These are phyloP conservation scores for Cactoblastis cactorum DNA, from an alignment of 2,888 invertebrate genomes.

Conservation along the genomic window DNA sequence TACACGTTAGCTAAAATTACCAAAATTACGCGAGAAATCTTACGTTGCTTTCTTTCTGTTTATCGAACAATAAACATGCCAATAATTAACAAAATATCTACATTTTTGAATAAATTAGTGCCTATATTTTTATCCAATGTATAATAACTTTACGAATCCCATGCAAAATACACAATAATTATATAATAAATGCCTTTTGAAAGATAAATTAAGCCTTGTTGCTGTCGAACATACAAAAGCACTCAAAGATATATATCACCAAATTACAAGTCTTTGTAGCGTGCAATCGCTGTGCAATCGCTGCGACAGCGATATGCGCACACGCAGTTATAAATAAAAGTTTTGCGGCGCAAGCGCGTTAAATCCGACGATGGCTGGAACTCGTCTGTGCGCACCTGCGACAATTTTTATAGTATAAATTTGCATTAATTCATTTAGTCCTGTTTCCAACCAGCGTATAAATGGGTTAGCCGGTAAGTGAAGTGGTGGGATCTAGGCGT, in stretches of 20 bases:
- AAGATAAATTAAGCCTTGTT: conserved; percentile 9
- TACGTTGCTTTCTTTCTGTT: no score
- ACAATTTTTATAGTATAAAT: conserved; percentile 80
- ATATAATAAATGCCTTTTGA: neutral
- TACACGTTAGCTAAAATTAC: no score
- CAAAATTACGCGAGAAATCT: no score
- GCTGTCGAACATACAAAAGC: conserved; percentile 12
- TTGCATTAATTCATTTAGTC: conserved; percentile 79
- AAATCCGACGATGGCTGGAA: conserved; percentile 71
- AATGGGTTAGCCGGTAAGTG: conserved; percentile 79
- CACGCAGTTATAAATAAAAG: conserved; percentile 69
- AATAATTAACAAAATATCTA: no score
- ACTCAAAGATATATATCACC: conserved; percentile 27
- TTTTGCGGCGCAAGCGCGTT: conserved; percentile 69
- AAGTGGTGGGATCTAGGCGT: conserved; percentile 67
- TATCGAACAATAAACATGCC: no score
- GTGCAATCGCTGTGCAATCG: conserved; percentile 55
- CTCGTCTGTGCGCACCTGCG: conserved; percentile 75
- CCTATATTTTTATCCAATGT: no score
- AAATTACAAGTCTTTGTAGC: conserved; percentile 37
- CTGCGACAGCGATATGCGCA: conserved; percentile 27
- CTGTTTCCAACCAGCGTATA: conserved; percentile 72
- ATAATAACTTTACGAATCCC: no score
- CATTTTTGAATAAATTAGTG: no score
- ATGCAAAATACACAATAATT: neutral